Evolutionary conservation across 2,113 vertebrate species (phyloP).

Genomic region (Vulpes lagopus): DNA sequence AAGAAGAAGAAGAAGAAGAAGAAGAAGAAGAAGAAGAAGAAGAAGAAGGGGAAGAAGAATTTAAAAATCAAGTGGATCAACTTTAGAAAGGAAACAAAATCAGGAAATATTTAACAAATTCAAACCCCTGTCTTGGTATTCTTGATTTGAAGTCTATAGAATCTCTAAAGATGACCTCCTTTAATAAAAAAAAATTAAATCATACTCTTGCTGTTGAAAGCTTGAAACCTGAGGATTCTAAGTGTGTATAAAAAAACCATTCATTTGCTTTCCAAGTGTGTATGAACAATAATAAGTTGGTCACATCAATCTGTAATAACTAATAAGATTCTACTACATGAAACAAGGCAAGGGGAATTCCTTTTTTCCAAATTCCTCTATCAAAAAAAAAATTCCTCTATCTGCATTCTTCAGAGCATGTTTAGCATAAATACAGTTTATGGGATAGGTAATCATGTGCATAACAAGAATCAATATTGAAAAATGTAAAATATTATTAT

Average conservation of each 20-base stretch:
- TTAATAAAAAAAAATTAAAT: not conserved
- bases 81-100: slow-evolving; percentile 34
- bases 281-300: not conserved
- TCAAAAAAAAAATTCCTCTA: not conserved
- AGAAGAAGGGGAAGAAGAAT: not conserved
- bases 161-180: not conserved
- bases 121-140: slow-evolving; percentile 44
- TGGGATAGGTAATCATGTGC: not conserved
- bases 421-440: not conserved
- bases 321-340: slow-evolving; percentile 43
- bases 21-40: slow-evolving; percentile 14
- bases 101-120: slow-evolving; percentile 66
- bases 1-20: slow-evolving; percentile 31
- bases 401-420: not conserved
- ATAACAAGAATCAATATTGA: not conserved
- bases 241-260: slow-evolving; percentile 54
- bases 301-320: slow-evolving; percentile 43
- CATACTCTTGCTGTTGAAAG: not conserved
- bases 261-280: slow-evolving; percentile 38
- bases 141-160: slow-evolving; percentile 66
- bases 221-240: slow-evolving; percentile 45
- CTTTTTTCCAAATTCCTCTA: slow-evolving; percentile 4
- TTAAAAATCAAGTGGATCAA: slow-evolving; percentile 68
- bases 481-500: slow-evolving; percentile 29
- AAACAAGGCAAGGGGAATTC: slow-evolving; percentile 40